phyloP scores from a whole-genome alignment of 2,888 invertebrate genomes.

The Eubasilissa splendida region DNA sequence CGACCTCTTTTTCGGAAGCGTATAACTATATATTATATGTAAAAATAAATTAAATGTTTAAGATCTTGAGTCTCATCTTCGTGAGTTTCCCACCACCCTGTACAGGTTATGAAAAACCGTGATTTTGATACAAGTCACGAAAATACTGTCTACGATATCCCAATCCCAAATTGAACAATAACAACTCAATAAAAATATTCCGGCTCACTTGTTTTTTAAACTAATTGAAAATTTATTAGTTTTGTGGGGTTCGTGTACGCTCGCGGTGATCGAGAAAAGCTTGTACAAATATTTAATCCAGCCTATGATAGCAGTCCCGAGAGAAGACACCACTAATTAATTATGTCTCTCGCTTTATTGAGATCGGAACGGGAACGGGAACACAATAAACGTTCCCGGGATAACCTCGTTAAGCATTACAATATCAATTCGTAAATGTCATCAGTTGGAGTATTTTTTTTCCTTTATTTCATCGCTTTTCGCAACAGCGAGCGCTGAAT shows the following conservation, averaged over 20 bases:
- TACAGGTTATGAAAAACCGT: too few relatives aligned
- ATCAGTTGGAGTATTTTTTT: constrained; percentile 2
- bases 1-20: too few relatives aligned
- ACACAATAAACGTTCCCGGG: constrained; percentile 34
- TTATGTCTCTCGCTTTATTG: constrained; percentile 27
- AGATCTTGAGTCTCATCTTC: too few relatives aligned
- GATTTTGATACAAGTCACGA: too few relatives aligned
- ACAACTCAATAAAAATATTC: background rate
- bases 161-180: background rate
- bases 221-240: background rate
- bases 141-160: too few relatives aligned
- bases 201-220: background rate
- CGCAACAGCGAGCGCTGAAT: background rate
- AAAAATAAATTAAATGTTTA: too few relatives aligned
- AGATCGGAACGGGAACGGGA: background rate
- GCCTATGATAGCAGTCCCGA: constrained; percentile 10
- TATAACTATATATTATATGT: too few relatives aligned
- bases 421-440: constrained; percentile 35
- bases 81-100: too few relatives aligned
- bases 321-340: constrained; percentile 35
- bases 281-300: constrained; percentile 23
- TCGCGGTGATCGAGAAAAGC: constrained; percentile 4
- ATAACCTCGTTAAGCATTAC: constrained; percentile 33
- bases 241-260: background rate
- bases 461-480: constrained; percentile 1